A percentile compares a stretch with the other conserved stretches of the same genome.
Conservation (phyloP, 2,888 invertebrate species). For the Branchipolynoe longqiensis region DNA sequence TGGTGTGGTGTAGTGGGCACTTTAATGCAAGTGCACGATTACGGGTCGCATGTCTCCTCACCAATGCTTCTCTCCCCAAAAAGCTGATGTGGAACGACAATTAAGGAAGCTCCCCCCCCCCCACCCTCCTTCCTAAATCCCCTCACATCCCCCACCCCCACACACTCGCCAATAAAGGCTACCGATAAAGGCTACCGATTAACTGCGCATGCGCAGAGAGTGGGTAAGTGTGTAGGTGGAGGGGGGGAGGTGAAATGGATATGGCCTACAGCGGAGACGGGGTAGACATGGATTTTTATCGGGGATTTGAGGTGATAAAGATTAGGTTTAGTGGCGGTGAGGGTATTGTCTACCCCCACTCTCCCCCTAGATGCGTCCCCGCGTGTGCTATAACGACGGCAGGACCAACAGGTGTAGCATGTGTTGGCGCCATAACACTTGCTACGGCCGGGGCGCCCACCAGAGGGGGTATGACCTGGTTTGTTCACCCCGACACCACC, state of each 20-base stretch:
- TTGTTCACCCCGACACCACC: slow-evolving; percentile 33
- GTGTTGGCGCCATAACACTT: background rate
- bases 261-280: too few species aligned
- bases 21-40: too few species aligned
- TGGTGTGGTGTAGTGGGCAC: too few species aligned
- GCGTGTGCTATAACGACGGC: background rate
- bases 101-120: too few species aligned
- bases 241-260: background rate
- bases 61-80: too few species aligned
- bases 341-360: background rate
- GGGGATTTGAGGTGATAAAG: slow-evolving; percentile 37
- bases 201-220: background rate
- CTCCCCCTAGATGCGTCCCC: background rate
- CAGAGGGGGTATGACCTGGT: slow-evolving; percentile 17
- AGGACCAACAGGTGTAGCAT: slow-evolving; percentile 32
- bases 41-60: too few species aligned
- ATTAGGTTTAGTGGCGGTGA: background rate
- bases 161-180: too few species aligned
- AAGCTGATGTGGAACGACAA: background rate
- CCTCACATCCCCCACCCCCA: too few species aligned
- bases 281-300: background rate
- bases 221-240: background rate
- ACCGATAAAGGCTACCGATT: too few species aligned
- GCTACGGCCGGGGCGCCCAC: background rate
- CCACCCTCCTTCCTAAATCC: too few species aligned